A percentile compares a stretch with the other conserved stretches of the same genome.
These are phyloP conservation scores for Aleiodes sp. DNA, from an alignment of 1,140 invertebrate genomes.

Conservation along the genomic window DNA sequence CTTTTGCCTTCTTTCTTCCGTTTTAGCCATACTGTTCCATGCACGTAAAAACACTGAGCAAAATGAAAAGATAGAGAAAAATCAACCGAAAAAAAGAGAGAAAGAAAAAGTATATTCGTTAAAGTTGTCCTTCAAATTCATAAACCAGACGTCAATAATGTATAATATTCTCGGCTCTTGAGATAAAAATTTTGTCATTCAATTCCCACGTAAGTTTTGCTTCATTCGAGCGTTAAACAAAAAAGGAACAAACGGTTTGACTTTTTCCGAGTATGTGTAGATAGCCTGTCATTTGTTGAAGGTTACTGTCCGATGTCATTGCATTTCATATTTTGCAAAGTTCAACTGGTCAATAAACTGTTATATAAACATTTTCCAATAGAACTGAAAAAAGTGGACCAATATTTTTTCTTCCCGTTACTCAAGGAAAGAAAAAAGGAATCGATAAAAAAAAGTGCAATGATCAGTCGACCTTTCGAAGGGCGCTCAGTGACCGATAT, in stretches of 20 bases:
- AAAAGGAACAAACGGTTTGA: not conserved
- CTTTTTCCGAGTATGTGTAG: not conserved
- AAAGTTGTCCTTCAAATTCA: not conserved
- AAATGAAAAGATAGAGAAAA: not conserved
- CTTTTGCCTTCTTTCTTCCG: conserved; percentile 17
- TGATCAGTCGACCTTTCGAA: no score
- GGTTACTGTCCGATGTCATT: conserved; percentile 53
- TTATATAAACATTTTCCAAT: no score
- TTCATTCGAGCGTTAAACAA: not conserved
- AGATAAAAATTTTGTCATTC: not conserved
- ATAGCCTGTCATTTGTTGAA: conserved; percentile 48
- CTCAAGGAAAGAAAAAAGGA: no score
- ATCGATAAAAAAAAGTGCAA: no score
- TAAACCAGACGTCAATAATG: not conserved
- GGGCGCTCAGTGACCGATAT: conserved; percentile 43
- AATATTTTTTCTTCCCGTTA: no score
- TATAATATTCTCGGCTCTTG: not conserved
- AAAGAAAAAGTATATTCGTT: conserved; percentile 1
- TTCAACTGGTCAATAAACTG: no score
- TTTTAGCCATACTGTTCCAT: conserved; percentile 20
- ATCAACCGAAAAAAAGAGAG: not conserved
- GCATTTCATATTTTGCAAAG: no score
- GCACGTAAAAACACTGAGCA: not conserved
- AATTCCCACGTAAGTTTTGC: not conserved
- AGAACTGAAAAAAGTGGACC: no score